Conservation (phyloP, 2,888 invertebrate species). For the Graphium colonna region DNA sequence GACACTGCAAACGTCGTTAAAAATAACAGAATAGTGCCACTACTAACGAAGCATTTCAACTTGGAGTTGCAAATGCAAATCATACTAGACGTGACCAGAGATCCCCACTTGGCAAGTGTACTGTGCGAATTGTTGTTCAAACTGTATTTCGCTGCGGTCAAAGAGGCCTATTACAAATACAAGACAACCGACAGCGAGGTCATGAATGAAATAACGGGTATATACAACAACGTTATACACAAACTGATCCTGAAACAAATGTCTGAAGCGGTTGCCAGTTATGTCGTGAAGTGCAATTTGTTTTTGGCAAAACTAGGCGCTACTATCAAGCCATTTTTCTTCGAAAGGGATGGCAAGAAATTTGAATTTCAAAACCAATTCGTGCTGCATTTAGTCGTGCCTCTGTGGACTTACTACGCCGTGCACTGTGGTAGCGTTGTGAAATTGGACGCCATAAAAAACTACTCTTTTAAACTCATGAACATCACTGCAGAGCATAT, state of each 20-base stretch:
- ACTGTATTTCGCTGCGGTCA: conserved; percentile 9
- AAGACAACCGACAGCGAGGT: conserved; percentile 29
- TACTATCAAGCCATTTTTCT: conserved; percentile 29
- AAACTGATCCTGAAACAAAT: conserved; percentile 33
- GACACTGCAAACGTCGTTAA: neutral
- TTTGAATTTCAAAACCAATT: conserved; percentile 39
- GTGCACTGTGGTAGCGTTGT: conserved; percentile 16
- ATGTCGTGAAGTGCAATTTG: conserved; percentile 34
- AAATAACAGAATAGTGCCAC: conserved; percentile 24
- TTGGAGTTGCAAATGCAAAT: conserved; percentile 18
- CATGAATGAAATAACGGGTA: conserved; percentile 31
- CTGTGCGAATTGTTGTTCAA: conserved; percentile 22
- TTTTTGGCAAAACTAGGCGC: conserved; percentile 39
- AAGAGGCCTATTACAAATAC: neutral
- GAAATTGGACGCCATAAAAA: conserved; percentile 27
- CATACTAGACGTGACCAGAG: conserved; percentile 17
- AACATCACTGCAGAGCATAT: conserved; percentile 37
- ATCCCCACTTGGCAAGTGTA: conserved; percentile 14
- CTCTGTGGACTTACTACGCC: conserved; percentile 30
- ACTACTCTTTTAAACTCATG: conserved; percentile 28
- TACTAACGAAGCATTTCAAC: conserved; percentile 25
- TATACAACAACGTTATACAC: conserved; percentile 32
- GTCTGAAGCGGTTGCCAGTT: conserved; percentile 32
- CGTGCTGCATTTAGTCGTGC: conserved; percentile 33
- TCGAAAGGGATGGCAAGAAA: conserved; percentile 39